These are phyloP conservation scores for Morone saxatilis DNA, from an alignment of 2,113 vertebrate species.

Conservation along the genomic window DNA sequence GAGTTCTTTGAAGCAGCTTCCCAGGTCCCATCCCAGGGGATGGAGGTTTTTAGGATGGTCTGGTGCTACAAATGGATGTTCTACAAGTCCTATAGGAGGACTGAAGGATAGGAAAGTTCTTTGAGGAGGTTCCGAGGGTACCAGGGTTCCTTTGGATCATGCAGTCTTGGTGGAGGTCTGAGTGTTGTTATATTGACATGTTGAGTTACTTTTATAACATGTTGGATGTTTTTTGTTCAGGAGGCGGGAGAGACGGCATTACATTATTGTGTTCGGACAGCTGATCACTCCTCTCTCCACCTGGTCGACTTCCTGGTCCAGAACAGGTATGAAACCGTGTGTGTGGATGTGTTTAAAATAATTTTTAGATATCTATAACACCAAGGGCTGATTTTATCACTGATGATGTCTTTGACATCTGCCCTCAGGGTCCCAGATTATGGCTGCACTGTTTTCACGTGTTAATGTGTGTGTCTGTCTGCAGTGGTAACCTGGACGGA, in stretches of 20 bases:
- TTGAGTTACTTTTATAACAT: background rate
- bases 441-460: no score
- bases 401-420: background rate
- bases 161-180: background rate
- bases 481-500: constrained; percentile 20
- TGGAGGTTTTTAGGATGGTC: background rate
- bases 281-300: constrained; percentile 18
- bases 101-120: background rate
- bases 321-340: background rate
- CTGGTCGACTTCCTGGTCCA: constrained; percentile 37
- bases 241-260: constrained; percentile 25
- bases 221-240: background rate
- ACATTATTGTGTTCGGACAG: constrained; percentile 16
- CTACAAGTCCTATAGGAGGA: background rate
- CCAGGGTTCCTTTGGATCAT: background rate
- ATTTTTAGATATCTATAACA: no score
- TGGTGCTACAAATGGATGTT: background rate
- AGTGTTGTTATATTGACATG: background rate
- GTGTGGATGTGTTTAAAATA: background rate
- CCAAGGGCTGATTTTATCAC: background rate
- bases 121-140: background rate
- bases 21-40: background rate
- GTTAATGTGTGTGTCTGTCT: background rate
- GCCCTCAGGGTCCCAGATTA: background rate
- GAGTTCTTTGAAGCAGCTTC: background rate